These are phyloP conservation scores for Tetheella fluctuosa DNA, from an alignment of 2,888 invertebrate genomes.

Conservation along the genomic window DNA sequence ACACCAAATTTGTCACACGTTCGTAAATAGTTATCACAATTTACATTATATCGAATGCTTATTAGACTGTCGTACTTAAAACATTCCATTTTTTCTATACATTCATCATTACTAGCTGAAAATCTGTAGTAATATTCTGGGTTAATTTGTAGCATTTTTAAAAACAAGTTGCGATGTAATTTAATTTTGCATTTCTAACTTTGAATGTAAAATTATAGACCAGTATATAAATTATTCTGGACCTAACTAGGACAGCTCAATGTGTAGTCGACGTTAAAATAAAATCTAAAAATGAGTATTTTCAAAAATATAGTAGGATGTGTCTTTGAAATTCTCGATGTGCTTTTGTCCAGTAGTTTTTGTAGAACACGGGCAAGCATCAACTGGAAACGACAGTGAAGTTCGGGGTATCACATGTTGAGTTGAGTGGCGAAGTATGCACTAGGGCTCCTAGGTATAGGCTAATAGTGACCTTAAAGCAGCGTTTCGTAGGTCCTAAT, in stretches of 20 bases:
- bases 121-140: conserved; percentile 55
- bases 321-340: conserved; percentile 81
- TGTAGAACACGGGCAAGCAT: conserved; percentile 58
- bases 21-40: conserved; percentile 47
- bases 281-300: conserved; percentile 63
- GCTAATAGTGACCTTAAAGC: conserved; percentile 70
- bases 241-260: conserved; percentile 80
- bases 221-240: conserved; percentile 55
- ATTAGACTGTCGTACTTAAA: conserved; percentile 80
- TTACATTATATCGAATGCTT: conserved; percentile 57
- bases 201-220: conserved; percentile 53
- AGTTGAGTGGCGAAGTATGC: conserved; percentile 50
- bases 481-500: conserved; percentile 74
- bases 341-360: conserved; percentile 79
- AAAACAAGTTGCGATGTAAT: conserved; percentile 53
- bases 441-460: conserved; percentile 78
- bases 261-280: conserved; percentile 71
- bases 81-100: conserved; percentile 79
- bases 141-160: conserved; percentile 68
- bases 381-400: conserved; percentile 18
- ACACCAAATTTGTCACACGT: conserved; percentile 69
- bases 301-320: conserved; percentile 74
- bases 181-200: conserved; percentile 60
- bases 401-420: conserved; percentile 10
- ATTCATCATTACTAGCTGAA: conserved; percentile 59